Evolutionary conservation across 2,888 invertebrate genomes (phyloP), one percentile per base, ranked within the genome.

Genomic region (Crossocerus cetratus): DNA sequence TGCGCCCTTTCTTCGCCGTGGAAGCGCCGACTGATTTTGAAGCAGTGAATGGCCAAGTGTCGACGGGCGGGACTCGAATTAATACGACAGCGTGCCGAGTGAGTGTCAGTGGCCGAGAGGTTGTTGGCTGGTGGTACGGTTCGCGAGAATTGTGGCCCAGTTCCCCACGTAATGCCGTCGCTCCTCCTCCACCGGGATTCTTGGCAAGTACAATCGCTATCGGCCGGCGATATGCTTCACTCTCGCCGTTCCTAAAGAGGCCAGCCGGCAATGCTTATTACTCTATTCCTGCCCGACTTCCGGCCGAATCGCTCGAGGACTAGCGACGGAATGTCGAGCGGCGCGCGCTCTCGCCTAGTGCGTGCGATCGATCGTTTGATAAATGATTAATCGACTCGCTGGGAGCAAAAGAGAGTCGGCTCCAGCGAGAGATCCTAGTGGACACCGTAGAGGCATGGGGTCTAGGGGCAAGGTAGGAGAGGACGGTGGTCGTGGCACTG

Each of bases 151-250:
- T 16, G 49, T 49, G 49, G 49, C 49, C 49, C 49, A 49, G 49
- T 49, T 49, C 49, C 49, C 5, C 49, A 16, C 14, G 49, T 16
- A 14, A 16, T 49, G 16, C 49, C 49, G 49, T 49, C 49, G 32
- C 32, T 49, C n/a, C 5, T 49, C 49, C n/a, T 14, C 49, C 16
- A 32, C 5, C 2, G 2, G 49, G 4, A 49, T 49, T 49, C 49
- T 49, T 49, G 49, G 49, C 49, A 16, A 49, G 49, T 49, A n/a
- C n/a, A 49, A 49, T 49, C 49, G 49, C 49, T 16, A 49, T 49
- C 16, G 49, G 49, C n/a, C 49, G n/a, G 14, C 49, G 49, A 49
- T 32, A 32, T 49, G n/a, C 49, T 49, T 16, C 49, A 16, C 16
- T 49, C n/a, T 49, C 16, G 49, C 49, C 16, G 49, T 5, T 49